Evolutionary conservation across 2,113 vertebrate genomes (phyloP).

Genomic region (Chionis minor): DNA sequence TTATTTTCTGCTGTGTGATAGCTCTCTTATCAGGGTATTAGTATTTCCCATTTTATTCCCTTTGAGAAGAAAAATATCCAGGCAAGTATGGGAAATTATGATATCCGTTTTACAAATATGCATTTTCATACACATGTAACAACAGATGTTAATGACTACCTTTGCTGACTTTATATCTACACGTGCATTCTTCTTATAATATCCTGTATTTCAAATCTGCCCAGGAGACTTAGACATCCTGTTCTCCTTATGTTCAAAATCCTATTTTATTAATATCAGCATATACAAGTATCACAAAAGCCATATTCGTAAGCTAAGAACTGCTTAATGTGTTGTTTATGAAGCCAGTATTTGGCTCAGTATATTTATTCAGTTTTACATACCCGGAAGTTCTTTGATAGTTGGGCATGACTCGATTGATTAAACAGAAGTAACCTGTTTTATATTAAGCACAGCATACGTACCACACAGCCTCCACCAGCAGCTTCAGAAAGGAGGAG

Average conservation of each 20-base stretch:
- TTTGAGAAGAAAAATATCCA: not conserved
- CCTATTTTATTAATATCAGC: not conserved
- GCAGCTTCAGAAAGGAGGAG: not conserved
- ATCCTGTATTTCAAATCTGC: not conserved
- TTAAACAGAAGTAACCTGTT: not conserved
- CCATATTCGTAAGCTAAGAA: not conserved
- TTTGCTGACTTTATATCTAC: not conserved
- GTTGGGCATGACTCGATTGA: not conserved
- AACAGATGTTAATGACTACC: not conserved
- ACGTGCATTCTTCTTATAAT: accelerated
- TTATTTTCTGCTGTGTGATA: not conserved
- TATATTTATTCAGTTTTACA: not conserved
- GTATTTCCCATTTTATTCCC: not conserved
- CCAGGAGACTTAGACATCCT: not conserved
- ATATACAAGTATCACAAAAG: not conserved
- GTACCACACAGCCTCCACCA: not conserved
- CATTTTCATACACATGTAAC: not conserved
- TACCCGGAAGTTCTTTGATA: not conserved
- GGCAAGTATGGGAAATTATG: not conserved
- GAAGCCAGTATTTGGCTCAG: not conserved
- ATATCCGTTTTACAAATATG: not conserved
- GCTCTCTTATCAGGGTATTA: not conserved
- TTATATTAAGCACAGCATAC: not conserved
- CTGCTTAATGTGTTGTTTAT: not conserved
- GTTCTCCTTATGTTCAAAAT: not conserved